Base-by-base conservation (phyloP, 2,888 invertebrate species). In the Noctua janthe region DNA sequence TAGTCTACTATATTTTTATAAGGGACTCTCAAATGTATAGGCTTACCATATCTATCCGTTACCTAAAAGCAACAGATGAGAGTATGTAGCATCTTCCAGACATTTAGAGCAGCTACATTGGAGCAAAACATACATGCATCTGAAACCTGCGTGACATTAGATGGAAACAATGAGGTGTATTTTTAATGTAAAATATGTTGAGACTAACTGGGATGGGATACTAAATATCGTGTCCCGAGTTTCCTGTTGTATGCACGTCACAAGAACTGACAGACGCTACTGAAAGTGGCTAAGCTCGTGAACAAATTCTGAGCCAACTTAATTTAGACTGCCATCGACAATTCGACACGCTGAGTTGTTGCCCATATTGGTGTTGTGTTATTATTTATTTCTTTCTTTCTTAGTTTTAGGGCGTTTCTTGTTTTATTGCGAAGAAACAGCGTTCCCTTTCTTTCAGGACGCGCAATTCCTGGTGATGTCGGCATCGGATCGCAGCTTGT, bases 401-500 rank as follows among this genome's bases (percentile, higher is more conserved):
- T 15, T 17, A 64, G 1, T 35, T 35, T 62, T 29, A 13, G 59
- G n/a, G 11, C n/a, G 59, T 7, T 64, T 64, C 6, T 62, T 35
- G 3, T 35, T 35, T 64, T 64, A 35, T 66, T 35, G 20, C 15
- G 29, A 62, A 29, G 29, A 7, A 62, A 29, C 29, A 15, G 8
- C 11, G 20, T 20, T 66, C 39, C 5, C 10, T 35, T 39, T 62
- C 10, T 0, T 1, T 56, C 62, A 97, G 94, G 98, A 98, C 86
- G 96, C 97, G 6, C 95, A 97, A 76, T 96, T 97, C 89, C 92
- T 98, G 70, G 90, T 97, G 51, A 92, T 97, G 69, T 95, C 97
- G 0, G 97, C 97, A 7, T 97, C 97, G 1, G 97, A 98, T 79
- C 96, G 98, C 83, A 97, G 97, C 88, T 92, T 98, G 70, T 97